Evolutionary conservation across 2,113 vertebrate species (phyloP).

Genomic region (Erythrocercus mccallii): DNA sequence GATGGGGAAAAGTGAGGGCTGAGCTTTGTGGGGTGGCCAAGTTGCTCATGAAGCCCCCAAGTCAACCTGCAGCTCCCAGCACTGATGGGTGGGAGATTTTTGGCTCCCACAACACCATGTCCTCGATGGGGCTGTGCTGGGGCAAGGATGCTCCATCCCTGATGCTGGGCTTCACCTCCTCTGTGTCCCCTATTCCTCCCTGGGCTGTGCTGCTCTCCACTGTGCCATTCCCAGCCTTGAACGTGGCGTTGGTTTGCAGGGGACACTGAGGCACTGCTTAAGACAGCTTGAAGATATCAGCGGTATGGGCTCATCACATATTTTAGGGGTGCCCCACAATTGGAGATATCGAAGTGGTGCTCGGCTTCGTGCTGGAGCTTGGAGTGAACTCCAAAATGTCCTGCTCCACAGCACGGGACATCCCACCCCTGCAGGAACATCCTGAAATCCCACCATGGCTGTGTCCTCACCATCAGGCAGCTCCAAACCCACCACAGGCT

Average conservation of each 20-base stretch:
- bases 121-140: not conserved
- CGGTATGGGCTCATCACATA: not conserved
- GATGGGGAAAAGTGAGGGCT: not conserved
- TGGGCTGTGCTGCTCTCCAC: not conserved
- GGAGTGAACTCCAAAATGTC: not conserved
- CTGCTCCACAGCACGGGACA: not conserved
- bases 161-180: not conserved
- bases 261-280: not conserved
- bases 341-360: not conserved
- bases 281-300: not conserved
- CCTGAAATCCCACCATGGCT: not conserved
- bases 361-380: not conserved
- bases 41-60: fast-evolving
- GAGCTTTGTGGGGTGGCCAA: not conserved
- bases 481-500: not conserved
- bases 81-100: fast-evolving
- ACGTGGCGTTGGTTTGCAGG: not conserved
- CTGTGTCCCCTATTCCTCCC: not conserved
- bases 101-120: fast-evolving
- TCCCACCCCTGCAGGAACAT: not conserved
- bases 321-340: not conserved
- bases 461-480: fast-evolving
- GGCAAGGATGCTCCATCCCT: not conserved
- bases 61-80: not conserved
- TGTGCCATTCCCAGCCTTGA: not conserved